These are phyloP conservation scores for Ceuthmochares aereus DNA, from an alignment of 2,113 vertebrate species.

Conservation along the genomic window DNA sequence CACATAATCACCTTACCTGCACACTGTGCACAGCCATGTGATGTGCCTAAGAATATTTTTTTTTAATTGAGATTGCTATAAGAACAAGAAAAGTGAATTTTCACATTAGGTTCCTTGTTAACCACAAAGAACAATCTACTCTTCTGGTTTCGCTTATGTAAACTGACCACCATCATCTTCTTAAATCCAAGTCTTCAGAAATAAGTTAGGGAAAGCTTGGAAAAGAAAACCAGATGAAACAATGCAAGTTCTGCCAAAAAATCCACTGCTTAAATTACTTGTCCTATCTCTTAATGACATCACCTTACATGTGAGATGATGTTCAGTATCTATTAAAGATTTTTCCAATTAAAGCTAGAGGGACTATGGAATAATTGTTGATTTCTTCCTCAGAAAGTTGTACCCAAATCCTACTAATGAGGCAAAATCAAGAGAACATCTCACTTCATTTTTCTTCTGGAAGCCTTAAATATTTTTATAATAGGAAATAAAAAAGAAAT, in stretches of 20 bases:
- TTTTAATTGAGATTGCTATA: neutral
- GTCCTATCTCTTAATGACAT: neutral
- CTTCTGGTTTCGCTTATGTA: neutral
- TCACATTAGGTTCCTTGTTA: neutral
- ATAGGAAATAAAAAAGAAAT: neutral
- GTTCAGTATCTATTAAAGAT: neutral
- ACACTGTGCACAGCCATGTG: neutral
- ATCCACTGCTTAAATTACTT: neutral
- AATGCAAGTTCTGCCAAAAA: neutral
- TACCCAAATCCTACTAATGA: neutral
- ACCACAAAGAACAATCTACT: neutral
- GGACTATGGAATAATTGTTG: neutral
- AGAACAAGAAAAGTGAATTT: neutral
- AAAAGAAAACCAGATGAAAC: neutral
- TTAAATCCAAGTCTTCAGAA: neutral
- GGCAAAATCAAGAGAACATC: neutral
- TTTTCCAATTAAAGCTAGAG: neutral
- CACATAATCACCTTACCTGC: neutral
- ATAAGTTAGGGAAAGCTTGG: neutral
- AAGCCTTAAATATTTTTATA: neutral
- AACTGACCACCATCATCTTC: neutral
- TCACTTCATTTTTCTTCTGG: neutral
- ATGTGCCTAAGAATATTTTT: neutral
- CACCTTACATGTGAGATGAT: neutral
- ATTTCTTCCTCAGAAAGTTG: neutral